These are phyloP conservation scores for Ceryle rudis DNA, from an alignment of 2,797 vertebrate genomes.

Conservation along the genomic window DNA sequence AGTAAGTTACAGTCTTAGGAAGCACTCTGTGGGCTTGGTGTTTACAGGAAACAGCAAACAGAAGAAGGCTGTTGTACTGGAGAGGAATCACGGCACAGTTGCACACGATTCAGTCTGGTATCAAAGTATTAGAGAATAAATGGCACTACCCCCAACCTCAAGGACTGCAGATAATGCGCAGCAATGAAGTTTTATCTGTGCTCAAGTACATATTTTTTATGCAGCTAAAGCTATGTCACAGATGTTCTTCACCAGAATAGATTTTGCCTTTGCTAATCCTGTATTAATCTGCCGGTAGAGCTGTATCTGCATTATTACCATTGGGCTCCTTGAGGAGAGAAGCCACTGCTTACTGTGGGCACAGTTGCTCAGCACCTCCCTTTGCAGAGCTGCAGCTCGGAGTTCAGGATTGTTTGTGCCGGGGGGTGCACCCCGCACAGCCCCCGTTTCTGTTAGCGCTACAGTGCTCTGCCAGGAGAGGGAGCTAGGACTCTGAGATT, in stretches of 20 bases:
- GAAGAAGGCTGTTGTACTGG: background rate
- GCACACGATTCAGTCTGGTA: background rate
- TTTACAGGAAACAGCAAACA: background rate
- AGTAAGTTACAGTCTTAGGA: background rate
- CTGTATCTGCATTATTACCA: background rate
- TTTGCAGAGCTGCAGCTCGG: background rate
- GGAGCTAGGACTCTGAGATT: conserved; percentile 64
- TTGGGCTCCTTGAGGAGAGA: background rate
- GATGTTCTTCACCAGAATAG: conserved; percentile 47
- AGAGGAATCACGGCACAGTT: background rate
- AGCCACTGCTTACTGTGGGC: background rate
- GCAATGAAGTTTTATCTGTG: conserved; percentile 36
- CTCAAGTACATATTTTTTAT: conserved; percentile 36
- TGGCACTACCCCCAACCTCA: background rate
- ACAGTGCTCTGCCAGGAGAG: conserved; percentile 66
- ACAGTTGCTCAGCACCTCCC: background rate
- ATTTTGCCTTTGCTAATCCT: conserved; percentile 54
- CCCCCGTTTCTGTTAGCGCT: background rate
- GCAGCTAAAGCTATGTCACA: conserved; percentile 30
- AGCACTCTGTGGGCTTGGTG: background rate
- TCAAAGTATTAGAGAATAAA: conserved; percentile 3
- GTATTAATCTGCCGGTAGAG: conserved; percentile 19
- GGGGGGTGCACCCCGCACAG: background rate
- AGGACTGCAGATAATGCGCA: background rate
- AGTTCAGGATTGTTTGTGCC: accelerated